Base-by-base conservation (phyloP, 2,797 vertebrate genomes). In the Anabas testudineus region DNA sequence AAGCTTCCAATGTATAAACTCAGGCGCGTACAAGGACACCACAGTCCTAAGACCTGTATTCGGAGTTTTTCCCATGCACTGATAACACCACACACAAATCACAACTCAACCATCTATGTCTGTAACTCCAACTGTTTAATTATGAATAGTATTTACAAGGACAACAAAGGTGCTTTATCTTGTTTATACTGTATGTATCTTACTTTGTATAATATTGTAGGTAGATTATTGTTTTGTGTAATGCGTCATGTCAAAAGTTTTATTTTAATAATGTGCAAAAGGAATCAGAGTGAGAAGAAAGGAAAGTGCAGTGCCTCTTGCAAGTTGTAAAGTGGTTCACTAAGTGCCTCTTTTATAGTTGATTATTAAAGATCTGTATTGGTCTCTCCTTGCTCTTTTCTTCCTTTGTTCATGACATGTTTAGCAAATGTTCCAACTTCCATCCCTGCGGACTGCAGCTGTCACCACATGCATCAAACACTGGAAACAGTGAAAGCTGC, bases 251-350 rank as follows among this genome's bases (percentile, higher is more conserved):
- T 93, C 91, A 95, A 95, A n/a, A 95, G 93, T 93, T 95, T 96
- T 97, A 97, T 98, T 98, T 97, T 97, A 96, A 94, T 96, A 95
- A 96, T 95, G 95, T 94, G 91, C 94, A 95, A 93, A 93, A 89
- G 92, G 92, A 96, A 91, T 95, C 83, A 91, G 92, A 95, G 87
- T 91, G 87, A 93, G 90, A 93, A 94, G 89, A 90, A 93, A 92
- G 87, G 91, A 86, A 94, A 92, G 91, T 92, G 84, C 84, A 85
- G 87, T 92, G 80, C 90, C 93, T 90, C 86, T 94, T 92, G 89
- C 90, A 91, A 93, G 93, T 93, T 93, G 91, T 94, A 86, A 93
- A 92, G 93, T 94, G 95, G 94, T 95, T 94, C 93, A 87, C 92
- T 86, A 94, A 95, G 94, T 94, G 94, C 94, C 95, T 96, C 92